phyloP scores from a whole-genome alignment of 2,113 vertebrate genomes.

The Pitta sordida region DNA sequence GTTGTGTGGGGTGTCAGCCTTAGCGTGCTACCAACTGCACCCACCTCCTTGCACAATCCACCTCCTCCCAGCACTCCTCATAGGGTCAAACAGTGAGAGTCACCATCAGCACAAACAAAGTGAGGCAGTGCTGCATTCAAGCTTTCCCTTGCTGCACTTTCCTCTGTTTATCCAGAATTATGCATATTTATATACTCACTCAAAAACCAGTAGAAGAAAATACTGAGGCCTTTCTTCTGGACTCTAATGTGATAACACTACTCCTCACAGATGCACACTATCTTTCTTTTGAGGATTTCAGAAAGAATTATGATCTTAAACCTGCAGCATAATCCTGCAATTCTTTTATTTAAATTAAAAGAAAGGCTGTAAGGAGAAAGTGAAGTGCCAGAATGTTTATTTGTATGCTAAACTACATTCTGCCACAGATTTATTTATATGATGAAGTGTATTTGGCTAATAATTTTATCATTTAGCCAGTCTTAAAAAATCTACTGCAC shows the following conservation, averaged over 20 bases:
- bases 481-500: background rate
- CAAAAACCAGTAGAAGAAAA: background rate
- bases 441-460: background rate
- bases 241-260: background rate
- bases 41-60: background rate
- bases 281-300: background rate
- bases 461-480: background rate
- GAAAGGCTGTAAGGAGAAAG: background rate
- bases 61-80: background rate
- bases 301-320: background rate
- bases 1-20: background rate
- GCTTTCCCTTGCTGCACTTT: rapidly evolving
- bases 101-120: background rate
- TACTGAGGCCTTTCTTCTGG: background rate
- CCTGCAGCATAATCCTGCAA: background rate
- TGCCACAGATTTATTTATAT: background rate
- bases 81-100: background rate
- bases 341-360: background rate
- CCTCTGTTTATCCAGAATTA: background rate
- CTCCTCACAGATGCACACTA: background rate
- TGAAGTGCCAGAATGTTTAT: background rate
- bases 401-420: background rate
- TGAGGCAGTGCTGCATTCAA: background rate
- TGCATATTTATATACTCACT: background rate
- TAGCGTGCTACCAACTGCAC: background rate